Conservation (phyloP, 1,140 invertebrate genomes). For the Pogonognathellus flavescens region DNA sequence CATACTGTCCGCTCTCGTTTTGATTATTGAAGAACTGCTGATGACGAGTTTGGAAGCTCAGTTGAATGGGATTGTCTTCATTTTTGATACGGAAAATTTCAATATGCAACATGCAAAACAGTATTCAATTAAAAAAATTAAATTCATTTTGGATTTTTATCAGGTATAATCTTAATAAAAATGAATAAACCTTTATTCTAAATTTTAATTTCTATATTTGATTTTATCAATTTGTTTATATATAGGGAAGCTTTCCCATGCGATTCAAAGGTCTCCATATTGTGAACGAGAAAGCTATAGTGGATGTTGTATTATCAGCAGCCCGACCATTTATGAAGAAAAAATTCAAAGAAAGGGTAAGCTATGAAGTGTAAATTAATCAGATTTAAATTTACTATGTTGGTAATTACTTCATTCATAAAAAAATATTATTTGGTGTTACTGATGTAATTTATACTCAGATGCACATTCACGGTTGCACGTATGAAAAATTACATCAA, state of each 20-base stretch:
- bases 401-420: no score
- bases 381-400: no score
- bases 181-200: no score
- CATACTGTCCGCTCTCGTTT: neutral
- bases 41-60: neutral
- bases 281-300: neutral
- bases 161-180: neutral
- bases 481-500: no score
- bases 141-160: neutral
- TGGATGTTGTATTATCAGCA: neutral
- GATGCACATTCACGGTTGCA: no score
- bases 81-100: neutral
- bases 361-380: no score
- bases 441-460: no score
- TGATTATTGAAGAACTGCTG: neutral
- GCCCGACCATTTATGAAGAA: neutral
- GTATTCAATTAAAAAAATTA: neutral
- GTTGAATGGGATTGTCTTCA: neutral
- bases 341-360: conserved; percentile 10
- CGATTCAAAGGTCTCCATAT: neutral
- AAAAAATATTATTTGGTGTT: no score
- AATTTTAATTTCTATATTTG: no score
- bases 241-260: neutral
- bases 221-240: no score
- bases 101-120: neutral